These are phyloP conservation scores for Rhabdomys dilectus DNA, from an alignment of 2,113 vertebrate genomes.

Conservation along the genomic window DNA sequence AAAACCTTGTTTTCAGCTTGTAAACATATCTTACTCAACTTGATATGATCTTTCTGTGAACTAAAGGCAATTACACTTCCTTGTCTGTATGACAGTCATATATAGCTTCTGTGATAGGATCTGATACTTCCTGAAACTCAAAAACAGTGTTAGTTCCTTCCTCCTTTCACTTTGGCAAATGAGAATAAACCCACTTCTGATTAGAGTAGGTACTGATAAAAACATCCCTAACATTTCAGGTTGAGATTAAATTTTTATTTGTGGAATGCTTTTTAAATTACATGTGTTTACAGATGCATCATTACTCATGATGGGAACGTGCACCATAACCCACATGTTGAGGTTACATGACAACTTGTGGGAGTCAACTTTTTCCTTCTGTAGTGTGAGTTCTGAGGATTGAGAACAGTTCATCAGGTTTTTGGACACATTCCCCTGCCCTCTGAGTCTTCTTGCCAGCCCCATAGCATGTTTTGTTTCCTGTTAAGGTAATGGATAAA, in stretches of 20 bases:
- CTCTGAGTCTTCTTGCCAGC: background rate
- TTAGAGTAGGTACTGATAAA: background rate
- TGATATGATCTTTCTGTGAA: background rate
- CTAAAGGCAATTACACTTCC: background rate
- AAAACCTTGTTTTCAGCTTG: background rate
- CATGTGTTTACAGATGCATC: background rate
- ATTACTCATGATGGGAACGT: background rate
- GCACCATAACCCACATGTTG: background rate
- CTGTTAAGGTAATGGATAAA: background rate
- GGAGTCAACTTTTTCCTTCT: background rate
- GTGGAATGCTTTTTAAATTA: background rate
- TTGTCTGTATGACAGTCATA: background rate
- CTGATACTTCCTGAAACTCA: background rate
- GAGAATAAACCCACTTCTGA: background rate
- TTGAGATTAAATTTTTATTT: background rate
- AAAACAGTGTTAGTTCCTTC: background rate
- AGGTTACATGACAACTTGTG: background rate
- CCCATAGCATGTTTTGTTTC: slow-evolving; percentile 3
- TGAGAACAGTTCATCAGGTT: background rate
- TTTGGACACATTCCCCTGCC: background rate
- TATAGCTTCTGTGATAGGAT: background rate
- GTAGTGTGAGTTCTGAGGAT: background rate
- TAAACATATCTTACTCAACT: background rate
- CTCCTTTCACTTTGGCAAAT: background rate
- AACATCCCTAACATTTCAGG: background rate